Conservation (phyloP, 2,797 vertebrate species). For the Hafferia zeledoni region DNA sequence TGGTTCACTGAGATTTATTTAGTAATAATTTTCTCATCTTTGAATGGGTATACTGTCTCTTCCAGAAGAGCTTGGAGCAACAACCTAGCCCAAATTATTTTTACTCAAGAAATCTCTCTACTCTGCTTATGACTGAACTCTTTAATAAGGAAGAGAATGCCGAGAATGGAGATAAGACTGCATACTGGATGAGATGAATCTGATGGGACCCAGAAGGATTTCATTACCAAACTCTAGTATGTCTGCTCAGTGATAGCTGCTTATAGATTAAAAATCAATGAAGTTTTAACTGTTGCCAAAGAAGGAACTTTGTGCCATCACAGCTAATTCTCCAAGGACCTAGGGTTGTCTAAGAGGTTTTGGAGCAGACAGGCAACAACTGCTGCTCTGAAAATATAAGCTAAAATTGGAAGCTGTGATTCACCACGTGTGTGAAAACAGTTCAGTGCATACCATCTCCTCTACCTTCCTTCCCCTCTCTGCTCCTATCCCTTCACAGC, state of each 20-base stretch:
- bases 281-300: neutral
- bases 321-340: neutral
- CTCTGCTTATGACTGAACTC: neutral
- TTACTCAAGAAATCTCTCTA: neutral
- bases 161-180: neutral
- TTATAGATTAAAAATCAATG: neutral
- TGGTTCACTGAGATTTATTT: neutral
- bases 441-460: neutral
- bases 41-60: neutral
- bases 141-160: neutral
- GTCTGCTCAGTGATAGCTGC: neutral
- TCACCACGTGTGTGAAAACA: neutral
- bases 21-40: neutral
- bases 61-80: neutral
- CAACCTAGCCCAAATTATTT: neutral
- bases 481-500: neutral
- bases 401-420: neutral
- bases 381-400: neutral
- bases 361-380: neutral
- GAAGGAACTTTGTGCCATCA: neutral
- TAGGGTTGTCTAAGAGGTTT: neutral
- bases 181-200: neutral
- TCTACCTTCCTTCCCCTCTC: neutral
- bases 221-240: neutral
- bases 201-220: neutral